Evolutionary conservation across 2,797 vertebrate species (phyloP).

Genomic region (Cheracebus regulus): DNA sequence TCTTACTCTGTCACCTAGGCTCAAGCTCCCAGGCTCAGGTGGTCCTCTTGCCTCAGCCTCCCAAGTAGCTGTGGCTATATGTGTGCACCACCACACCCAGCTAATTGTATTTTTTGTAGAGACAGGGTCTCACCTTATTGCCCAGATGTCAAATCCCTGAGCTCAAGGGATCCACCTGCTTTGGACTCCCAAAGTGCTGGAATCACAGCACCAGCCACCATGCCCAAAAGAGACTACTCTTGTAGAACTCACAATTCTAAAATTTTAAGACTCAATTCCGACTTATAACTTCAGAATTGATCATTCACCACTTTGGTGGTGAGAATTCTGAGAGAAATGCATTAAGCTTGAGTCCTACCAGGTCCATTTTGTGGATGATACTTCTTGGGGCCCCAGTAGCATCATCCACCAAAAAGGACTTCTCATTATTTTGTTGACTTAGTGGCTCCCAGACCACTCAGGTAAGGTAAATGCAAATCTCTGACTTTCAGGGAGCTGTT

Average conservation of each 20-base stretch:
- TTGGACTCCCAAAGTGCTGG: too few species aligned
- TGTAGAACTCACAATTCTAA: neutral
- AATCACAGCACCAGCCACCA: too few species aligned
- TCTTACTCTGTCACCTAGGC: too few species aligned
- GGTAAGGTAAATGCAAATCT: neutral
- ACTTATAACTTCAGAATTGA: neutral
- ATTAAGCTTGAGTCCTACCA: neutral
- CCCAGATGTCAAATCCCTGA: too few species aligned
- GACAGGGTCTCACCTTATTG: too few species aligned
- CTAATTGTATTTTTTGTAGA: too few species aligned
- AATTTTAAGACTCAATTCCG: neutral
- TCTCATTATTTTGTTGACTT: neutral
- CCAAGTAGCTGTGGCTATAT: too few species aligned
- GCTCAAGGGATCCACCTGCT: too few species aligned
- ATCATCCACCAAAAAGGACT: neutral
- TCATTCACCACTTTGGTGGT: neutral
- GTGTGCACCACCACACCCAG: too few species aligned
- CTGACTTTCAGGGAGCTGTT: neutral
- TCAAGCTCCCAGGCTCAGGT: too few species aligned
- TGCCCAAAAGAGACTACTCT: neutral
- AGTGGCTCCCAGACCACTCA: neutral
- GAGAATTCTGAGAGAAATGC: neutral
- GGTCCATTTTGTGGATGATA: neutral
- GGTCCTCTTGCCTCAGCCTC: too few species aligned
- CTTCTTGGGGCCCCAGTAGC: neutral